These are phyloP conservation scores for Poecilia picta DNA, from an alignment of 2,797 vertebrate species.

Conservation along the genomic window DNA sequence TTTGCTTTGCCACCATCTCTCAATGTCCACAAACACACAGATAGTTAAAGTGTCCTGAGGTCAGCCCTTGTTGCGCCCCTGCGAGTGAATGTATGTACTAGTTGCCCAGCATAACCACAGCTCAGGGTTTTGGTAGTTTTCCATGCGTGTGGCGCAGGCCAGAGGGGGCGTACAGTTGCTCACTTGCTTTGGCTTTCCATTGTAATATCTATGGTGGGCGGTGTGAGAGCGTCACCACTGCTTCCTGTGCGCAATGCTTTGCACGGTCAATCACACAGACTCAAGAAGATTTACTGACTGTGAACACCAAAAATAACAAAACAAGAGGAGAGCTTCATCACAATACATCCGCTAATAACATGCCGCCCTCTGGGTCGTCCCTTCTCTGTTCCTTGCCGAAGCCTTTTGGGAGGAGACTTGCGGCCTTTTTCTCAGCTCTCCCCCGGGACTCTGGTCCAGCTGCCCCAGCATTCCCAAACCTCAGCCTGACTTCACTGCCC, in stretches of 20 bases:
- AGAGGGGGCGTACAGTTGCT: slow-evolving; percentile 35
- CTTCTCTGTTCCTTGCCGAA: slow-evolving; percentile 21
- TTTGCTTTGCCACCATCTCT: slow-evolving; percentile 77
- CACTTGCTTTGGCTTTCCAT: slow-evolving; percentile 44
- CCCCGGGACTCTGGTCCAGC: slow-evolving; percentile 65
- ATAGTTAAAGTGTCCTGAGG: slow-evolving; percentile 54
- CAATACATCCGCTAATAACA: slow-evolving; percentile 58
- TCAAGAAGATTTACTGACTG: slow-evolving; percentile 51
- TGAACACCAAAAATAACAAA: slow-evolving; percentile 28
- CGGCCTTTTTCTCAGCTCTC: slow-evolving; percentile 75
- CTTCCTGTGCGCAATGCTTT: slow-evolving; percentile 60
- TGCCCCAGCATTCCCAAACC: slow-evolving; percentile 58
- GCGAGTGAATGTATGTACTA: slow-evolving; percentile 36
- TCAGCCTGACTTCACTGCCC: slow-evolving; percentile 39
- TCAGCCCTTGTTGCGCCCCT: slow-evolving; percentile 58
- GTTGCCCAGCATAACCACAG: slow-evolving; percentile 30
- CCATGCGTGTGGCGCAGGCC: slow-evolving; percentile 50
- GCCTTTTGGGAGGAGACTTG: slow-evolving; percentile 45
- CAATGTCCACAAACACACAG: slow-evolving; percentile 75
- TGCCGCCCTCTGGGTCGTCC: slow-evolving; percentile 40
- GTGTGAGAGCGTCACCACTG: slow-evolving; percentile 64
- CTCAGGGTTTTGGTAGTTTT: slow-evolving; percentile 57
- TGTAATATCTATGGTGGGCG: slow-evolving; percentile 57
- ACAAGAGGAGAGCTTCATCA: slow-evolving; percentile 41
- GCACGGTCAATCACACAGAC: slow-evolving; percentile 23